Conservation (phyloP, 2,797 vertebrate species). For the Xiphorhynchus erythropygius region DNA sequence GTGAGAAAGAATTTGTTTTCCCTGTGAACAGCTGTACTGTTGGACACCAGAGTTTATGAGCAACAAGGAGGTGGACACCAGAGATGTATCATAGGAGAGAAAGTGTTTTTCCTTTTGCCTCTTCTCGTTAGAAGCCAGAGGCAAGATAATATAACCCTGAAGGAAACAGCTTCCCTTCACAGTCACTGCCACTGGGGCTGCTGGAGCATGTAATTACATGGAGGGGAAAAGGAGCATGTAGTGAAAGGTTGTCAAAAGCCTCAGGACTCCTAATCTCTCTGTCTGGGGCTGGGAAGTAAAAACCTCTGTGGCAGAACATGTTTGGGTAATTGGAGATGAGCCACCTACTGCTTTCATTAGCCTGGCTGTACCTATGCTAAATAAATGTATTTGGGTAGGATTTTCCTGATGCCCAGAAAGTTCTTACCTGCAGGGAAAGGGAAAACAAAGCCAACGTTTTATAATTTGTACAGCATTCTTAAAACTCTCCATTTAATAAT, state of each 20-base stretch:
- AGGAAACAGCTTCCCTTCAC: constrained; percentile 18
- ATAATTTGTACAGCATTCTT: background rate
- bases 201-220: constrained; percentile 46
- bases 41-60: background rate
- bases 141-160: constrained; percentile 4
- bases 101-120: background rate
- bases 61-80: background rate
- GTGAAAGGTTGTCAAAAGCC: constrained; percentile 40
- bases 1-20: background rate
- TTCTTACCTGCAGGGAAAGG: background rate
- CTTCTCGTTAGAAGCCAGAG: background rate
- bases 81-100: background rate
- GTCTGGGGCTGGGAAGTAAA: background rate
- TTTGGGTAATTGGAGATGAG: constrained; percentile 42
- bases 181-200: background rate
- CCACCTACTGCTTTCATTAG: constrained; percentile 15
- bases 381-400: background rate
- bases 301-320: constrained; percentile 3
- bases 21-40: background rate
- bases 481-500: background rate
- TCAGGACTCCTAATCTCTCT: constrained; percentile 39
- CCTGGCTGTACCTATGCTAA: background rate
- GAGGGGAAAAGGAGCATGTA: background rate
- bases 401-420: background rate
- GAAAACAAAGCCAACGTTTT: background rate